A percentile compares a stretch with the other conserved stretches of the same genome.
Evolutionary conservation across 2,888 invertebrate genomes (phyloP).

Genomic region (Noctua pronuba): DNA sequence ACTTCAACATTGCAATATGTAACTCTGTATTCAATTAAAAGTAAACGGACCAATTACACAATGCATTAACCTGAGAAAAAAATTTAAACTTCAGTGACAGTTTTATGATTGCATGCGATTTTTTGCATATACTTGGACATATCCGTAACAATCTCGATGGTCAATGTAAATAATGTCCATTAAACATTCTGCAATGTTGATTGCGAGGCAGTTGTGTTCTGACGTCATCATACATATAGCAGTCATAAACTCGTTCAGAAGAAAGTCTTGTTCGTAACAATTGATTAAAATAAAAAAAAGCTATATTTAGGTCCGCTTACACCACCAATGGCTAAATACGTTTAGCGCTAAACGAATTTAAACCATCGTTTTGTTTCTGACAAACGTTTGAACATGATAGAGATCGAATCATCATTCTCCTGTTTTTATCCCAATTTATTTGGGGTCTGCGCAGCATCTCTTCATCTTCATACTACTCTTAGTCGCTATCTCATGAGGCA

Average conservation of each 20-base stretch:
- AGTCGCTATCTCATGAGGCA: not conserved
- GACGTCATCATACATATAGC: conserved; percentile 30
- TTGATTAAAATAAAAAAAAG: conserved; percentile 40
- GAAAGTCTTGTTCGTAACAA: conserved; percentile 52
- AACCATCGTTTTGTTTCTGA: not conserved
- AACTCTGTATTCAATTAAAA: not conserved
- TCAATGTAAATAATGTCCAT: conserved; percentile 55
- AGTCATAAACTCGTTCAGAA: conserved; percentile 33
- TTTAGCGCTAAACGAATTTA: not conserved
- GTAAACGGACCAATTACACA: conserved; percentile 12
- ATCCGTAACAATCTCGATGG: conserved; percentile 42
- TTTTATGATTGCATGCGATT: conserved; percentile 8
- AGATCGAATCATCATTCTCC: not conserved
- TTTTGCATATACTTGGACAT: conserved; percentile 25
- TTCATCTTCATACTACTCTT: not conserved
- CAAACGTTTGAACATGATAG: not conserved
- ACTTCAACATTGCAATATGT: not conserved
- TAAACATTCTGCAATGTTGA: conserved; percentile 46
- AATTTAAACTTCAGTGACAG: not conserved
- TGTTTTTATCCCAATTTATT: not conserved
- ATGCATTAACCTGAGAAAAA: not conserved
- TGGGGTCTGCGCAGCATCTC: not conserved
- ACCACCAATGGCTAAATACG: not conserved
- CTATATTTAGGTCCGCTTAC: conserved; percentile 18
- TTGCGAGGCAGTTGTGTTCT: conserved; percentile 32